A percentile compares a stretch with the other conserved stretches of the same genome.
Evolutionary conservation across 2,888 invertebrate genomes (phyloP).

Genomic region (Strigamia maritima): DNA sequence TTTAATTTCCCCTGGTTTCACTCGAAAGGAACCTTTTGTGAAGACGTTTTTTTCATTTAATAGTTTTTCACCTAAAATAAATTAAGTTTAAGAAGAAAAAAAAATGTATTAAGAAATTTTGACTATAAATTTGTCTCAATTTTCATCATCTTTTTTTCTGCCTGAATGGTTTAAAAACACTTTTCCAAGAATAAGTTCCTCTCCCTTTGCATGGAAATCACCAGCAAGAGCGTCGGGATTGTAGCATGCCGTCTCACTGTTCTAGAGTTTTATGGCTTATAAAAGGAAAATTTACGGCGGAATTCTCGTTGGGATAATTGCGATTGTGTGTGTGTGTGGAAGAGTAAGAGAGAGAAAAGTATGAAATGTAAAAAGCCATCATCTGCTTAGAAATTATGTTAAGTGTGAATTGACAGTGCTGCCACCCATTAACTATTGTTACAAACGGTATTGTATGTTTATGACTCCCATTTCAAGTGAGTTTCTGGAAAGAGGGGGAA

Average conservation of each 20-base stretch:
- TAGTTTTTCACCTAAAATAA: neutral
- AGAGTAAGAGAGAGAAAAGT: neutral
- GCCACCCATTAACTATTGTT: slow-evolving; percentile 23
- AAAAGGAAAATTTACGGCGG: slow-evolving; percentile 11
- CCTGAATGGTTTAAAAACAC: slow-evolving; percentile 15
- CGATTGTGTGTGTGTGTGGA: neutral
- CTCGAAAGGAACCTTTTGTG: neutral
- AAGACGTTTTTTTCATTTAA: neutral
- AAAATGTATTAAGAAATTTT: neutral
- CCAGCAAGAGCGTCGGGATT: slow-evolving; percentile 16
- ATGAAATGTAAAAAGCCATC: slow-evolving; percentile 12
- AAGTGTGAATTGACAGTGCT: slow-evolving; percentile 14
- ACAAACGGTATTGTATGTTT: slow-evolving; percentile 10
- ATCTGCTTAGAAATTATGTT: slow-evolving; percentile 3
- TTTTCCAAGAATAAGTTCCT: neutral
- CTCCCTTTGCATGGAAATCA: slow-evolving; percentile 15
- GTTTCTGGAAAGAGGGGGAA: neutral
- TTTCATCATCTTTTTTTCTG: neutral
- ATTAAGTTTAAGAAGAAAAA: neutral
- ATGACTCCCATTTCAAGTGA: neutral
- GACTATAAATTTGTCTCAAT: neutral
- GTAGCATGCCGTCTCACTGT: slow-evolving; percentile 11
- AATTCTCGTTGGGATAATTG: slow-evolving; percentile 23
- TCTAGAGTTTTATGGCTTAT: slow-evolving; percentile 16
- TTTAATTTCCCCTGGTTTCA: neutral